Percentiles rank a stretch among this genome's conserved stretches.
Evolutionary conservation across 1,140 invertebrate species (phyloP).

Genomic region (Microplitis demolitor): DNA sequence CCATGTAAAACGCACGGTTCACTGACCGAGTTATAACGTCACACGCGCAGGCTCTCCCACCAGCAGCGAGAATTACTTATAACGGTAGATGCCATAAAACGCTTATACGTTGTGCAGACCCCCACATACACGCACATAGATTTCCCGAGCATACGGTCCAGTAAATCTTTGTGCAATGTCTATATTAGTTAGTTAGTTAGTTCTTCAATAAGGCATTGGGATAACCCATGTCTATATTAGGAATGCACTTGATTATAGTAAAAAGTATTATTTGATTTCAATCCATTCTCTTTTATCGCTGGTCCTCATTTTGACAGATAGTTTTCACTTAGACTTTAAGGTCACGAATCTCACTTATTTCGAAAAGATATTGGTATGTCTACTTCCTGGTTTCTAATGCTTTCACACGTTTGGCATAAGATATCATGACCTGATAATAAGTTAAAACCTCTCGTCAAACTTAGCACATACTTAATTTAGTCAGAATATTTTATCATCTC

Average conservation of each 20-base stretch:
- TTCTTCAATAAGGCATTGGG: too few species aligned
- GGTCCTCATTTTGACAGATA: background rate
- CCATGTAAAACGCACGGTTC: constrained; percentile 49
- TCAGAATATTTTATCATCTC: constrained; percentile 21
- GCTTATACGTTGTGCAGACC: background rate
- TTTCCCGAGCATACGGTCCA: background rate
- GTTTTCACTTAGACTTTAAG: constrained; percentile 1
- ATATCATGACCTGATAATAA: constrained; percentile 29
- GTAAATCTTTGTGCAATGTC: too few species aligned
- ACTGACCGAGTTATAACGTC: constrained; percentile 53
- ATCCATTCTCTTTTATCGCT: too few species aligned
- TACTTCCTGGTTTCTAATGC: constrained; percentile 31
- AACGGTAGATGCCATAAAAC: constrained; percentile 1
- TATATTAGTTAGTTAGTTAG: too few species aligned
- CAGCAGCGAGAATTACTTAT: constrained; percentile 2
- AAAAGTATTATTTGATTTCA: too few species aligned
- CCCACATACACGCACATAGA: background rate
- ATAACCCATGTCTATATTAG: too few species aligned
- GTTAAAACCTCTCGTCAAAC: background rate
- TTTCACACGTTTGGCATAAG: constrained; percentile 30
- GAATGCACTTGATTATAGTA: too few species aligned
- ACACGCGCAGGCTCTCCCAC: constrained; percentile 24
- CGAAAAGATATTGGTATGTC: constrained; percentile 19
- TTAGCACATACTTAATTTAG: background rate
- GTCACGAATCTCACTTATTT: constrained; percentile 18